Conservation (phyloP, 2,888 invertebrate genomes). For the Orthosia gracilis region DNA sequence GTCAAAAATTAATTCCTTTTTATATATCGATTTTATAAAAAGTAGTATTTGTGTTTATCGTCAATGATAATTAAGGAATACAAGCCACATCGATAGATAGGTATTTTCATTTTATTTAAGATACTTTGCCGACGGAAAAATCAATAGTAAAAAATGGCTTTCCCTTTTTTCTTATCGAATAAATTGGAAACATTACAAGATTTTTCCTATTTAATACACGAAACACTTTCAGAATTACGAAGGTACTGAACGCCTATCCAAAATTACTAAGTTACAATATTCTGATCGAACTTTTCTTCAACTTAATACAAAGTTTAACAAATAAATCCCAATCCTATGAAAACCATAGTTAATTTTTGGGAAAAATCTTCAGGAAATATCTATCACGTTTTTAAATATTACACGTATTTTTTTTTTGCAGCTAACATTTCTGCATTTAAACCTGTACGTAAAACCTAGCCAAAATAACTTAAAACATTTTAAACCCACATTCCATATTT, state of each 20-base stretch:
- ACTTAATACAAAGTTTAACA: not conserved
- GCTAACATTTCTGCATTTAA: not conserved
- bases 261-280: not conserved
- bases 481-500: too few relatives aligned
- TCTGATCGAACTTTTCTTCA: not conserved
- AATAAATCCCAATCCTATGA: too few relatives aligned
- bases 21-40: too few relatives aligned
- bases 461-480: not conserved
- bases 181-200: not conserved
- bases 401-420: too few relatives aligned
- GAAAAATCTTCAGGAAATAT: not conserved
- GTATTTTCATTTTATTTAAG: not conserved
- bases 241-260: not conserved
- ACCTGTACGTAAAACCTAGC: not conserved
- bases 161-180: not conserved
- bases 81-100: too few relatives aligned
- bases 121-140: too few relatives aligned
- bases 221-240: not conserved
- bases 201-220: not conserved
- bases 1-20: not conserved
- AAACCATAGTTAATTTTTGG: not conserved
- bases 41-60: too few relatives aligned
- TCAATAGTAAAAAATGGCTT: not conserved
- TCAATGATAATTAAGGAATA: not conserved
- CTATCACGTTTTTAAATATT: too few relatives aligned